phyloP scores from a whole-genome alignment of 2,888 invertebrate species.

The Zaprionus obscuricornis region DNA sequence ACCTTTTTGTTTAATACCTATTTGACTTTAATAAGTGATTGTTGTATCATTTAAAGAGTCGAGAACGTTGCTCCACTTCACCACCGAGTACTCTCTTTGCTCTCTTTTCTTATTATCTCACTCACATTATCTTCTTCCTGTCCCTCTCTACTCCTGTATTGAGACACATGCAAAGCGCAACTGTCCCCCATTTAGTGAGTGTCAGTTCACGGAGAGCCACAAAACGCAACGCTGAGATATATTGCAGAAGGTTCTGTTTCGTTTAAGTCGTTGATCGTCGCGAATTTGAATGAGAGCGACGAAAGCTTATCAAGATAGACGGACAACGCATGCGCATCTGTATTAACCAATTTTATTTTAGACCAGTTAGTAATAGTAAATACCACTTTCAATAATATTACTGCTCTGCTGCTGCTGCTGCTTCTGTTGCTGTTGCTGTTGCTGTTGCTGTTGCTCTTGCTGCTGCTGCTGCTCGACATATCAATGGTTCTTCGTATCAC shows the following conservation, averaged over 20 bases:
- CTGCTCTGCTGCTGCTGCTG: background rate
- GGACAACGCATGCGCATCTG: constrained; percentile 38
- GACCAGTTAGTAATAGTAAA: constrained; percentile 57
- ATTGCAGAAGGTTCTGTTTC: constrained; percentile 19
- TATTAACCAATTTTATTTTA: constrained; percentile 33
- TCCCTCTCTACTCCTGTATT: background rate
- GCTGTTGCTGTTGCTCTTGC: background rate
- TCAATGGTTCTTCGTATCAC: background rate
- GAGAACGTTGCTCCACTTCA: constrained; percentile 62
- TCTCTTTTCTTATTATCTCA: too few relatives aligned
- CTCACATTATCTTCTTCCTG: too few relatives aligned
- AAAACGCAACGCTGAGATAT: constrained; percentile 41
- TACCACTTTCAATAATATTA: too few relatives aligned
- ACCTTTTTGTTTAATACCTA: constrained; percentile 78
- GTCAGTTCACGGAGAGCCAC: constrained; percentile 44
- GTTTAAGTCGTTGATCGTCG: constrained; percentile 5
- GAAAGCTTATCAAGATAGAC: background rate
- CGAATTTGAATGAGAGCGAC: constrained; percentile 3
- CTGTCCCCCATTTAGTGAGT: constrained; percentile 37
- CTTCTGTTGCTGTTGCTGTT: background rate
- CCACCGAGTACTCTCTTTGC: background rate
- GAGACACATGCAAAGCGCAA: constrained; percentile 24
- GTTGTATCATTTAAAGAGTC: constrained; percentile 76
- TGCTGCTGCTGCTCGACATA: background rate
- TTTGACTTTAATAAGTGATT: constrained; percentile 81